Conservation (phyloP, 2,888 invertebrate species). For the Drepanosiphum platanoidis region DNA sequence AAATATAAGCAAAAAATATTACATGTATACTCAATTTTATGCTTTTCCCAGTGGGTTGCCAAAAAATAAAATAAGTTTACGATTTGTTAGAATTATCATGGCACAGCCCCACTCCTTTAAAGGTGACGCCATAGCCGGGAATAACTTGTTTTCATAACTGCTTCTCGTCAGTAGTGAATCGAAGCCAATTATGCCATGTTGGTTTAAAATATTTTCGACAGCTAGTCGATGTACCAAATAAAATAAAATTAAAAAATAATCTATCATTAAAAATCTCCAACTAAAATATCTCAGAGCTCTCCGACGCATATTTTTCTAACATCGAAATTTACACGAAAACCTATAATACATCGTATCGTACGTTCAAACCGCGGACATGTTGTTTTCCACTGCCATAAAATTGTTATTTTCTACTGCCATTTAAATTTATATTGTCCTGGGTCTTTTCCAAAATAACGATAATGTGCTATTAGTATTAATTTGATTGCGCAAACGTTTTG, state of each 20-base stretch:
- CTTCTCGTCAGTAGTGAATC: not conserved
- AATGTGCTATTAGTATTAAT: not conserved
- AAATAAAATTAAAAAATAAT: not conserved
- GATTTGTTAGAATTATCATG: not conserved
- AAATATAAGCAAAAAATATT: not conserved
- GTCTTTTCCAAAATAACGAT: not conserved
- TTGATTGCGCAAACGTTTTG: not conserved
- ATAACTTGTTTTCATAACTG: constrained; percentile 16
- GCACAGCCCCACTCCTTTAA: not conserved
- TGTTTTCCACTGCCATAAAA: no score
- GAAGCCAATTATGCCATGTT: not conserved
- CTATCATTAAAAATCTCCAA: not conserved
- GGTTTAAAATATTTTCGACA: not conserved
- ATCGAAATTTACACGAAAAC: not conserved
- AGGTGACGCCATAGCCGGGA: not conserved
- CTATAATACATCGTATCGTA: not conserved
- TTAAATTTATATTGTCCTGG: not conserved
- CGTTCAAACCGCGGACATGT: not conserved
- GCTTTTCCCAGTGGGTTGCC: not conserved
- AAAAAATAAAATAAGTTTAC: constrained; percentile 3
- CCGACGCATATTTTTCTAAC: not conserved
- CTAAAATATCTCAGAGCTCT: not conserved
- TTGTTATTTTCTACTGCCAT: not conserved
- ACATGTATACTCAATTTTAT: not conserved
- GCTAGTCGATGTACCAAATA: not conserved